Base-by-base conservation (phyloP, 2,888 invertebrate genomes). In the Gandaritis pyraliata region DNA sequence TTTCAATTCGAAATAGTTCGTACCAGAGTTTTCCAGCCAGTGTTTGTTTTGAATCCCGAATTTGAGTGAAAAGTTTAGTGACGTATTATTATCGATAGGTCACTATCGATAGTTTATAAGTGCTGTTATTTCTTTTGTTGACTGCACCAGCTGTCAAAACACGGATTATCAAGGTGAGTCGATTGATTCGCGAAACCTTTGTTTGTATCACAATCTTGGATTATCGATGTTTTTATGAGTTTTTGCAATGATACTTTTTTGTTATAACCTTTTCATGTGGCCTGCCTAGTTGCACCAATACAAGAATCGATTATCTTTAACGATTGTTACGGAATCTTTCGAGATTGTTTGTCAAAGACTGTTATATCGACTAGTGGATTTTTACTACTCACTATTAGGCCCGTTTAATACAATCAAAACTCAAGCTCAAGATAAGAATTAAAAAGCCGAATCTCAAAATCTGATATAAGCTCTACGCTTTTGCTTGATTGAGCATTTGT, bases 81-180 rank as follows among this genome's bases (percentile, higher is more conserved):
- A 59, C 53, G 61, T 61, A 23, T 47, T 50, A 10, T 12, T 59
- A 53, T 61, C 61, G 55, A 58, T 56, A 16, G 39, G 15, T 55
- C 52, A 50, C 16, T 60, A 50, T 70, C 61, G 55, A 58, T 64
- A 51, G 50, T 52, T 51, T 57, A 13, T 38, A 12, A 58, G 63
- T 70, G 61, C 39, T 62, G 15, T 56, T 63, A 55, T 83, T 83
- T 80, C 79, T 81, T 80, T 83, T 83, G 85, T 86, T 86, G 80
- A 38, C 74, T 58, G 45, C 50, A 38, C 38, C 85, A 87, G 83
- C 87, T 90, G 89, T 89, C 85, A 88, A 87, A 90, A 87, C 83
- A 80, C 78, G 76, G 77, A 81, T 77, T 80, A 80, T 77, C 83
- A 83, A 90, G 90, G 90, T 90, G 78, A 87, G 86, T 49, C 69